Base-by-base conservation (phyloP, 2,113 vertebrate genomes). In the Meriones unguiculatus region DNA sequence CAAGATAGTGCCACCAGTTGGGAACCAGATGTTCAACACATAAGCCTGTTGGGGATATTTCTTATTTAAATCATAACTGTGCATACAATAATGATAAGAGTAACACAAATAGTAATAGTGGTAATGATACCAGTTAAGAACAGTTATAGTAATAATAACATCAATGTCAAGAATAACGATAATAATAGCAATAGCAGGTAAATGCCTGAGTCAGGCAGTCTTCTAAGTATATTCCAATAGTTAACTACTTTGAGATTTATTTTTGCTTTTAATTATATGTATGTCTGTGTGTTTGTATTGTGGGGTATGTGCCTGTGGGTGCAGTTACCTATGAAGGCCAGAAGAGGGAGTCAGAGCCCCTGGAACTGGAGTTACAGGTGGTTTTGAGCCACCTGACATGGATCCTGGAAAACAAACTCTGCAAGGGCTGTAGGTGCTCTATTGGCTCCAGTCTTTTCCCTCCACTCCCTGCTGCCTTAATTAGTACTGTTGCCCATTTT, bases 201-300 rank as follows among this genome's bases (percentile, higher is more conserved):
- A 87, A 90, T 54, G 24, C 22, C 6, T 20, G 4, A 46, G 57
- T 76, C 77, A 4, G 50, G 50, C 14, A 65, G 77, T 78, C 67
- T 82, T 73, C 76, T 72, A 91, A 96, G 59, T 22, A 46, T n/a
- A 15, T 80, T 78, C 70, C 65, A 72, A n/a, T 81, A 52, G 85
- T 73, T 67, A 95, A 64, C 80, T 80, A 54, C 64, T 73, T 54
- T 28, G 64, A 91, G 64, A 86, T 86, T 86, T 50, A 67, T 67
- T 86, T 86, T 67, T 86, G 41, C 41, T 86, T 67, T 86, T 69
- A 67, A 67, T 50, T 67, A 84, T 64, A 14, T 38, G n/a, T 64
- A 65, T 46, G 62, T 25, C 38, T 65, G 28, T 67, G 64, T 86
- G 24, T 32, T 32, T 32, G 5, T 86, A 12, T 13, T 64, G 76